phyloP scores from a whole-genome alignment of 2,113 vertebrate genomes.

The Melierax canorus region DNA sequence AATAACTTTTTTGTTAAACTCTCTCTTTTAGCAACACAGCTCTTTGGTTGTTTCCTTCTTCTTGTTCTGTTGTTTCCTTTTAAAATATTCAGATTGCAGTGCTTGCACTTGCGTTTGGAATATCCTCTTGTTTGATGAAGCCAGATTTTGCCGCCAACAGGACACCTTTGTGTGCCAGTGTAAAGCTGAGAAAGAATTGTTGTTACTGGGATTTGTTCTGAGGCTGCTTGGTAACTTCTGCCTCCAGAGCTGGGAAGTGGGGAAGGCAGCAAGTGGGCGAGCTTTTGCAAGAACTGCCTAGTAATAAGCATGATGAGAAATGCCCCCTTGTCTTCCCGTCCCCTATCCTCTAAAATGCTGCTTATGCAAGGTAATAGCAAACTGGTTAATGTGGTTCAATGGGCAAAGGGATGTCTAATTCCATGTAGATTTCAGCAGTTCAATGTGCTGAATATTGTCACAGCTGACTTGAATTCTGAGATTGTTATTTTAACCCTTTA shows the following conservation, averaged over 20 bases:
- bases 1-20: background rate
- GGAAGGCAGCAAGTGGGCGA: background rate
- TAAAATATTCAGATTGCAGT: background rate
- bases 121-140: background rate
- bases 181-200: background rate
- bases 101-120: background rate
- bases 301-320: background rate
- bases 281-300: background rate
- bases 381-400: constrained; percentile 28
- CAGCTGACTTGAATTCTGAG: constrained; percentile 55
- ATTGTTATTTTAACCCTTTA: constrained; percentile 58
- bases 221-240: background rate
- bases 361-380: constrained; percentile 12
- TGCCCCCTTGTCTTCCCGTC: background rate
- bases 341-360: background rate
- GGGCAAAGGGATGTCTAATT: constrained; percentile 47
- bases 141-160: background rate
- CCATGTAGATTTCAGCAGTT: constrained; percentile 34
- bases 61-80: background rate
- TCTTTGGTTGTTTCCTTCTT: background rate
- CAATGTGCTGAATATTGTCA: constrained; percentile 43
- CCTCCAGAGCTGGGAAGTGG: background rate
- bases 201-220: background rate
- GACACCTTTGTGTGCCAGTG: background rate
- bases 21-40: background rate